Evolutionary conservation across 2,797 vertebrate species (phyloP), one percentile per base, ranked within the genome.

Genomic region (Octomys mimax): DNA sequence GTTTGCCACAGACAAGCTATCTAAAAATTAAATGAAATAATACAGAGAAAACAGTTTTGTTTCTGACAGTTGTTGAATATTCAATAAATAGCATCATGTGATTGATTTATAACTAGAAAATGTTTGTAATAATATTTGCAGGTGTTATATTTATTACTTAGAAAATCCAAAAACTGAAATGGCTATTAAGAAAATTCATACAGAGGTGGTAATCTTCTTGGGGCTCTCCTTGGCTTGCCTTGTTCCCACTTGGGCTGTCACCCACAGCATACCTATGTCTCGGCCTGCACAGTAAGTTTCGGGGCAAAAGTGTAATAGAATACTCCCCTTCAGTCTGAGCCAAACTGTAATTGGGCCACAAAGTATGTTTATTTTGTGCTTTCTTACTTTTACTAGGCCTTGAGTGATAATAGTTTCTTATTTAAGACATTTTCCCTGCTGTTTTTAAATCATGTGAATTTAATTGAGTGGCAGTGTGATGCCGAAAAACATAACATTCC

Each of bases 151-250:
- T 79, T 81, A 70, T 82, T 71, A 71, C 31, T 39, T 24, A 9
- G 21, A 89, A 89, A 89, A 54, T 19, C 49, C 36, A 4, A 71
- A 82, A 78, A 16, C 18, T 71, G n/a, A 85, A 96, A 92, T 66
- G 61, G 4, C 33, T 78, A 75, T 4, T 61, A 31, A 28, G 16
- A 49, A 73, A 46, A 80, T 61, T 49, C 36, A 49, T 31, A 28
- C 71, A 49, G 42, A 64, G 36, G 28, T 13, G 1, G 28, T 1
- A 0, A 31, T 6, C 9, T 90, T 54, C 31, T 61, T 36, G 28
- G 26, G 36, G 19, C 6, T 77, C 21, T 42, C 5, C 73, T 11
- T 73, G 11, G 0, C 31, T 75, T 1, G 12, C 52, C 39, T 70
- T 83, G 0, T 31, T 66, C 59, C 75, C 64, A 62, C 18, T 57